These are phyloP conservation scores for Lepidurus arcticus DNA, from an alignment of 1,140 invertebrate genomes.

Conservation along the genomic window DNA sequence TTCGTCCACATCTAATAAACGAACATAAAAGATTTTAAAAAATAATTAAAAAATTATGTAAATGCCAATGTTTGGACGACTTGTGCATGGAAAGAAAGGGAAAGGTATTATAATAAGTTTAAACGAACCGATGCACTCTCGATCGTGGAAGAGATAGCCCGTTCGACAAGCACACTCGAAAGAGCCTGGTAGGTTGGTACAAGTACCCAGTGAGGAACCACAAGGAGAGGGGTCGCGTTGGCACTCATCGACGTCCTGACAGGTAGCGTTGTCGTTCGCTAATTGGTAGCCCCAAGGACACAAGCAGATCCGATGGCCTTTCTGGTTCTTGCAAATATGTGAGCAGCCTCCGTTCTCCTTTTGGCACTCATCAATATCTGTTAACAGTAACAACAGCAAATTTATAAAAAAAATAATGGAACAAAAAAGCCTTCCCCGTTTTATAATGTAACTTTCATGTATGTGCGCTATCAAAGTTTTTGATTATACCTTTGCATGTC, in stretches of 20 bases:
- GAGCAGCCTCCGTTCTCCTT: slow-evolving; percentile 54
- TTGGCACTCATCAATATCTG: slow-evolving; percentile 54
- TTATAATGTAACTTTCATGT: background rate
- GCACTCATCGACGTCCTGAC: slow-evolving; percentile 41
- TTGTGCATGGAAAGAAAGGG: no score
- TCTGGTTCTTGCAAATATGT: slow-evolving; percentile 48
- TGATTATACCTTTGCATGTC: slow-evolving; percentile 37
- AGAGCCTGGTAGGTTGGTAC: slow-evolving; percentile 51
- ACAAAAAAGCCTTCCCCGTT: background rate
- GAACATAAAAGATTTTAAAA: no score
- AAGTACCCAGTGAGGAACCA: slow-evolving; percentile 40
- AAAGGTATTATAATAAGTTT: no score
- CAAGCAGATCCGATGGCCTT: slow-evolving; percentile 55
- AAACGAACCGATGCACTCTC: slow-evolving; percentile 49
- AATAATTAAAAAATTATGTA: no score
- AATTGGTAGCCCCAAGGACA: slow-evolving; percentile 51
- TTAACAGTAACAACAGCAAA: background rate
- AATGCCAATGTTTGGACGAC: no score
- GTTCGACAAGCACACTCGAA: slow-evolving; percentile 54
- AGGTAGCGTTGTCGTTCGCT: slow-evolving; percentile 41
- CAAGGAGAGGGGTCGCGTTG: slow-evolving; percentile 34
- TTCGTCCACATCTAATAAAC: slow-evolving; percentile 62
- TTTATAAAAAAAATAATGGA: background rate
- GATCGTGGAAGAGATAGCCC: slow-evolving; percentile 50
- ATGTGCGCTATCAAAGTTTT: background rate